Evolutionary conservation across 2,797 vertebrate species (phyloP), one percentile per base, ranked within the genome.

Genomic region (Hozukius guyotensis): DNA sequence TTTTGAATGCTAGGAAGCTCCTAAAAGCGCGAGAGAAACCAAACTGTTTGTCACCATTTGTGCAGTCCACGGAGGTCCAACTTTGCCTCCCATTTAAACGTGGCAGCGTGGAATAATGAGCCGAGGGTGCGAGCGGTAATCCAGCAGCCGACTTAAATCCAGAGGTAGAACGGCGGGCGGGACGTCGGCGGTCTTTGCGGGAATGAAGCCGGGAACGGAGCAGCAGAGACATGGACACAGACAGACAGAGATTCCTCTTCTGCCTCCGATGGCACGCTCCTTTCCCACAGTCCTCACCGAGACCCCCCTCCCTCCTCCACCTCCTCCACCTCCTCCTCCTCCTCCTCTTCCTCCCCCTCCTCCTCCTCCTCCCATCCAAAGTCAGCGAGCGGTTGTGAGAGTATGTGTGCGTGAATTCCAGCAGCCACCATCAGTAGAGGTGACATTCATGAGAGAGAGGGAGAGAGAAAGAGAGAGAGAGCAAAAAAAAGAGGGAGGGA

Each of bases 371-470:
- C 88, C 91, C 90, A 92, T 93, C 93, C 92, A 94, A 94, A 95
- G 94, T 94, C 94, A 93, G 92, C 84, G 84, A 92, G 93, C 87
- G 93, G 88, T 86, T 92, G 87, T 87, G 89, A 92, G 92, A 88
- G 92, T 90, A 82, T 86, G 88, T 86, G 89, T 87, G 92, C 80
- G 91, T 93, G 92, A 87, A 95, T 95, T 95, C 93, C 95, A 94
- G 93, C 93, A 93, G 93, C 94, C 92, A 92, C 94, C 94, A 94
- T 94, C 95, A 94, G 94, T 94, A 96, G 95, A 95, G 95, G 95
- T 96, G 95, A 96, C 95, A 96, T 96, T 96, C 96, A 95, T 95
- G 92, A 94, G 92, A 89, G 89, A 90, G 90, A 83, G 90, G 83
- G 89, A 80, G 81, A 82, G 84, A 70, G 88, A 57, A 72, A 49